Evolutionary conservation across 2,888 invertebrate genomes (phyloP).

Genomic region (Leptopilina drosophilae): DNA sequence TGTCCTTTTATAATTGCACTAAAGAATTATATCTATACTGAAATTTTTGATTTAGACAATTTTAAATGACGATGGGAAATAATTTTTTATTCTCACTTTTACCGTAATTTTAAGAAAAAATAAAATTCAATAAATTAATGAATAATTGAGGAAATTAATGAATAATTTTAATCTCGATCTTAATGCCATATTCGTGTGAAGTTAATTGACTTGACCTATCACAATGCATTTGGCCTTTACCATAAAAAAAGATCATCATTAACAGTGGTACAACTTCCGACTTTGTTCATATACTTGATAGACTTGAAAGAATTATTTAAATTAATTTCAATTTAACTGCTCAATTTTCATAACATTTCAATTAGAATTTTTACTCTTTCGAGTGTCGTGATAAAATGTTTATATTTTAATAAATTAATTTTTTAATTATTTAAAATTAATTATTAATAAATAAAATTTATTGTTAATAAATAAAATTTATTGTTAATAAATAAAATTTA

Average conservation of each 20-base stretch:
- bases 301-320: neutral
- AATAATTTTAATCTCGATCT: neutral
- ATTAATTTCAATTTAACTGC: too few relatives aligned
- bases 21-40: neutral
- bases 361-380: too few relatives aligned
- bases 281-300: neutral
- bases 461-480: too few relatives aligned
- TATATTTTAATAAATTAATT: too few relatives aligned
- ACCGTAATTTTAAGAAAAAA: too few relatives aligned
- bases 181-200: neutral
- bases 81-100: neutral
- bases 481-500: too few relatives aligned
- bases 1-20: neutral
- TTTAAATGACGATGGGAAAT: neutral
- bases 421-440: too few relatives aligned
- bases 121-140: too few relatives aligned
- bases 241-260: neutral
- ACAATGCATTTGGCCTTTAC: slow-evolving; percentile 17
- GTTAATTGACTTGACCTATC: slow-evolving; percentile 10
- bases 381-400: too few relatives aligned
- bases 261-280: neutral
- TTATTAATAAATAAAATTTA: too few relatives aligned
- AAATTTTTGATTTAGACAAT: neutral
- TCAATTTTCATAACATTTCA: too few relatives aligned
- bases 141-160: neutral